Evolutionary conservation across 2,797 vertebrate genomes (phyloP).

Genomic region (Karalla daura): DNA sequence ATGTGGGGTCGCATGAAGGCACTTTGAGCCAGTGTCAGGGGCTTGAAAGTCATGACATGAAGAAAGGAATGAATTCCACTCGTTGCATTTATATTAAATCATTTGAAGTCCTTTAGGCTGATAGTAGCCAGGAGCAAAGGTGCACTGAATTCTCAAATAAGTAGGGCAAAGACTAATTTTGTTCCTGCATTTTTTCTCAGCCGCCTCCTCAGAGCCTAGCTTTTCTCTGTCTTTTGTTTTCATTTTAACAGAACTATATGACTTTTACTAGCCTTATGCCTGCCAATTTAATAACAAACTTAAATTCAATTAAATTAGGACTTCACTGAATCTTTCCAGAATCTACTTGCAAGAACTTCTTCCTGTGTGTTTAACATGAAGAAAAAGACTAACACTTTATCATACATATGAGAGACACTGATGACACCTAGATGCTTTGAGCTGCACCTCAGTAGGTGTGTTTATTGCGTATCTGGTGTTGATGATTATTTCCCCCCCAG

Average conservation of each 20-base stretch:
- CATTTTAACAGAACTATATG: not conserved
- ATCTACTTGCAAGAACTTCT: not conserved
- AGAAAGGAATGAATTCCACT: not conserved
- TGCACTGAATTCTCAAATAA: not conserved
- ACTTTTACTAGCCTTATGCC: not conserved
- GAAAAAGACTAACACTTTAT: no score
- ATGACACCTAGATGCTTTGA: not conserved
- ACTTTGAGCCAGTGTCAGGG: not conserved
- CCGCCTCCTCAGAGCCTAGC: not conserved
- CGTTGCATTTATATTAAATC: slow-evolving; percentile 10
- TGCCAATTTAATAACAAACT: not conserved
- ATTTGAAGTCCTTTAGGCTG: not conserved
- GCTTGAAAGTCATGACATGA: not conserved
- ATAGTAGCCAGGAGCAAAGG: not conserved
- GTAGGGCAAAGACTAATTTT: not conserved
- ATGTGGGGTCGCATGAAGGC: not conserved
- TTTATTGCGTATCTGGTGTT: not conserved
- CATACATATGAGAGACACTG: not conserved
- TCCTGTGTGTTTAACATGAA: not conserved
- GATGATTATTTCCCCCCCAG: not conserved
- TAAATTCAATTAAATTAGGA: no score
- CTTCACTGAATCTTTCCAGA: no score
- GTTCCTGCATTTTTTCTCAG: not conserved
- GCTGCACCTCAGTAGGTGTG: not conserved
- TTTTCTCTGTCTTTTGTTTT: not conserved